These are phyloP conservation scores for Aporrectodea caliginosa DNA, from an alignment of 1,140 invertebrate genomes.

Conservation along the genomic window DNA sequence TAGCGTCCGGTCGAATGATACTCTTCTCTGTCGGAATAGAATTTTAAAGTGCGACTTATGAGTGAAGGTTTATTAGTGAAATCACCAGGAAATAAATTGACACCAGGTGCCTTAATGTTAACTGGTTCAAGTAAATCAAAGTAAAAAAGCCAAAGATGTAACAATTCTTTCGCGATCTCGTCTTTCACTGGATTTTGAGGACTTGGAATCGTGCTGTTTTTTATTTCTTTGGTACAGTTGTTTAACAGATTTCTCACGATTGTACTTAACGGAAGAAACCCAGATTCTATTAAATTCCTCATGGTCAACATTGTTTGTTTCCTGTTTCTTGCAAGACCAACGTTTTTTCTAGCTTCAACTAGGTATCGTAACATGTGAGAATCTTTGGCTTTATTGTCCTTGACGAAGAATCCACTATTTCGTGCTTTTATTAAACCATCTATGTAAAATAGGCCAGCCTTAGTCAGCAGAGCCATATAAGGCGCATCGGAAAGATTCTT, in stretches of 20 bases:
- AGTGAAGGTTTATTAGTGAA: not conserved
- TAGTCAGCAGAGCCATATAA: no score
- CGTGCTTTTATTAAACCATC: no score
- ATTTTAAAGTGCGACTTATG: not conserved
- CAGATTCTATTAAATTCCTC: no score
- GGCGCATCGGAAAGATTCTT: no score
- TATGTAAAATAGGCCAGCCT: no score
- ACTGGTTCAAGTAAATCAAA: constrained; percentile 1
- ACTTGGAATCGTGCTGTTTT: not conserved
- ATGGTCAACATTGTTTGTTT: no score
- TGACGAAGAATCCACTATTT: no score
- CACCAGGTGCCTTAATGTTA: constrained; percentile 1
- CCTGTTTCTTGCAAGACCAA: no score
- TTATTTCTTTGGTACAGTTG: not conserved
- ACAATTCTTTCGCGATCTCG: not conserved
- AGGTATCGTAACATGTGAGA: no score
- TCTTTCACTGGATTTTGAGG: not conserved
- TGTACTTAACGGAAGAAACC: no score
- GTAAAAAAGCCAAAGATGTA: not conserved
- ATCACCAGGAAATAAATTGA: constrained; percentile 24
- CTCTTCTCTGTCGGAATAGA: constrained; percentile 4
- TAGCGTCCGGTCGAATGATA: constrained; percentile 13
- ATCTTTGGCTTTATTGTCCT: no score
- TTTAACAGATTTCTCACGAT: not conserved
- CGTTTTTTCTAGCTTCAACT: no score